These are phyloP conservation scores for Drosophila rellima DNA, from an alignment of 2,888 invertebrate genomes.

Conservation along the genomic window DNA sequence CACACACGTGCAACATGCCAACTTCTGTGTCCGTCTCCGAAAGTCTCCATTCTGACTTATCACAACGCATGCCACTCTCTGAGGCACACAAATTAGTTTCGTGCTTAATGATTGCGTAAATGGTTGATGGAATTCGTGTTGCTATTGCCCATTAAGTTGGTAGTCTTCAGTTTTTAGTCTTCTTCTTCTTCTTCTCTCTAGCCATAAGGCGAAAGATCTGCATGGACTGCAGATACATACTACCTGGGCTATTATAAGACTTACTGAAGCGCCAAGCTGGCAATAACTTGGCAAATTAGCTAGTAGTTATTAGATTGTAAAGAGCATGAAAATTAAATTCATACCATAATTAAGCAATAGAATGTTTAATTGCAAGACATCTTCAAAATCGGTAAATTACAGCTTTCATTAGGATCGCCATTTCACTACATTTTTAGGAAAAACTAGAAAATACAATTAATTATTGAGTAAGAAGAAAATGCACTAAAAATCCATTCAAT, in stretches of 20 bases:
- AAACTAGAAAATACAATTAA: neutral
- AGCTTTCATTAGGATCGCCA: constrained; percentile 14
- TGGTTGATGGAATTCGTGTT: constrained; percentile 77
- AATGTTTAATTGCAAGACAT: constrained; percentile 17
- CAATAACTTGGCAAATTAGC: constrained; percentile 53
- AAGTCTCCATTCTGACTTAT: constrained; percentile 38
- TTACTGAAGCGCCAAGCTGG: constrained; percentile 43
- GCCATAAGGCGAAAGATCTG: constrained; percentile 5
- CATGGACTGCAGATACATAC: neutral
- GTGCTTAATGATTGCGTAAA: constrained; percentile 80
- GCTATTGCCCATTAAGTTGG: constrained; percentile 66
- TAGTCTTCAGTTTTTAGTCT: constrained; percentile 7
- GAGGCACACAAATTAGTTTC: constrained; percentile 74
- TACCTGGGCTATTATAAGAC: constrained; percentile 24
- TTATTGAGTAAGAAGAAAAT: neutral
- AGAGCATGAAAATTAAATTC: constrained; percentile 25
- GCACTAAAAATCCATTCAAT: neutral
- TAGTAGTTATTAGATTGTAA: constrained; percentile 45
- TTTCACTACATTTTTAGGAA: neutral
- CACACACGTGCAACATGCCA: constrained; percentile 78
- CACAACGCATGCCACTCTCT: constrained; percentile 57
- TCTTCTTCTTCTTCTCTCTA: constrained; percentile 9
- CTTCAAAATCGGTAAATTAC: constrained; percentile 16
- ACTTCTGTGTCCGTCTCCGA: constrained; percentile 37
- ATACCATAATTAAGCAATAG: constrained; percentile 26